A percentile compares a stretch with the other conserved stretches of the same genome.
These are phyloP conservation scores for Poeciliopsis turneri DNA, from an alignment of 2,797 vertebrate genomes.

Conservation along the genomic window DNA sequence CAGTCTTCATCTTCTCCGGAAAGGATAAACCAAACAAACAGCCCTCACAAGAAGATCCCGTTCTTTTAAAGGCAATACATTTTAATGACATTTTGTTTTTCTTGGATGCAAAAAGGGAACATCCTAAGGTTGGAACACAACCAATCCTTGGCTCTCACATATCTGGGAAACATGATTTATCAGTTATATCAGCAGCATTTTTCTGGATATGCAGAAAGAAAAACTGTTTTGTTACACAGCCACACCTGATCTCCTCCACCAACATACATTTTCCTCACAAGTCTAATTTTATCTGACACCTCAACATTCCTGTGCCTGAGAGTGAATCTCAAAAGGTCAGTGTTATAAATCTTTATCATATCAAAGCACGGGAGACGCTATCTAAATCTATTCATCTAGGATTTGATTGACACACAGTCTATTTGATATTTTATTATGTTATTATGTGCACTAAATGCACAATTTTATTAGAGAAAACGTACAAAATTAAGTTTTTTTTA, in stretches of 20 bases:
- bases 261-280: neutral
- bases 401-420: neutral
- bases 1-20: neutral
- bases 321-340: neutral
- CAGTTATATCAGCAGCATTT: neutral
- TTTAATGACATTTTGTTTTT: neutral
- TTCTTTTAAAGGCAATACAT: neutral
- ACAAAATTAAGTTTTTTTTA: neutral
- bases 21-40: neutral
- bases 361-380: neutral
- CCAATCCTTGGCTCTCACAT: neutral
- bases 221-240: neutral
- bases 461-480: neutral
- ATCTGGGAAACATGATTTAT: neutral
- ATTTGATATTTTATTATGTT: neutral
- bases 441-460: neutral
- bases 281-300: slow-evolving; percentile 4
- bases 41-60: neutral
- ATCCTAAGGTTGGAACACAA: neutral
- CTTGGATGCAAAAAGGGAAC: neutral
- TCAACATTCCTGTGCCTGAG: neutral
- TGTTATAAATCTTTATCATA: neutral
- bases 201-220: neutral
- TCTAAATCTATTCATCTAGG: neutral
- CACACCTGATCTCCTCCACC: neutral